Percentiles rank a stretch among this genome's conserved stretches.
Conservation (phyloP, 2,888 invertebrate genomes). For the Polymixis lichenea region DNA sequence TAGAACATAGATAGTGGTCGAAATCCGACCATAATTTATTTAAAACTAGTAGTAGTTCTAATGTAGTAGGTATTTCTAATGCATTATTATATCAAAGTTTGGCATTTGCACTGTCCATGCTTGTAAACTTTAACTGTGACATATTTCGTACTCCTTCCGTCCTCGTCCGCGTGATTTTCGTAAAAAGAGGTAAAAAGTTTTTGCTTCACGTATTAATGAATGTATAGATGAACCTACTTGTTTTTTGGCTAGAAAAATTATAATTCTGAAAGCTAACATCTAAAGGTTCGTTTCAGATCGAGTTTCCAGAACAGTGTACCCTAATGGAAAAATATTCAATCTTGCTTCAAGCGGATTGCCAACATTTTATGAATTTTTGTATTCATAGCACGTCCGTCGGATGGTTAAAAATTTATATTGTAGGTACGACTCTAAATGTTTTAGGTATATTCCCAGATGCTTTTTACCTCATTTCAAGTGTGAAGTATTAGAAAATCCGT, state of each 20-base stretch:
- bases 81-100: too few relatives aligned
- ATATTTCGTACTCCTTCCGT: too few relatives aligned
- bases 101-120: too few relatives aligned
- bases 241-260: not conserved
- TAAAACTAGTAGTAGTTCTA: too few relatives aligned
- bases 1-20: too few relatives aligned
- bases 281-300: not conserved
- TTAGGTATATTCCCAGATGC: not conserved
- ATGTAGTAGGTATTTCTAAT: too few relatives aligned
- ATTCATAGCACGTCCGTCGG: slow-evolving; percentile 14
- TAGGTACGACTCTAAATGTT: not conserved
- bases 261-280: not conserved
- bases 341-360: not conserved
- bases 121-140: too few relatives aligned
- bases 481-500: slow-evolving; percentile 3
- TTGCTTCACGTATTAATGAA: too few relatives aligned
- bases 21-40: too few relatives aligned
- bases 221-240: too few relatives aligned
- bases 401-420: slow-evolving; percentile 11
- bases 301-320: not conserved
- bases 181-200: too few relatives aligned
- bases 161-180: too few relatives aligned
- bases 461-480: not conserved
- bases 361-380: slow-evolving; percentile 1
- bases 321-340: slow-evolving; percentile 2